Evolutionary conservation across 1,140 invertebrate genomes (phyloP).

Genomic region (Zaprionus africanus): DNA sequence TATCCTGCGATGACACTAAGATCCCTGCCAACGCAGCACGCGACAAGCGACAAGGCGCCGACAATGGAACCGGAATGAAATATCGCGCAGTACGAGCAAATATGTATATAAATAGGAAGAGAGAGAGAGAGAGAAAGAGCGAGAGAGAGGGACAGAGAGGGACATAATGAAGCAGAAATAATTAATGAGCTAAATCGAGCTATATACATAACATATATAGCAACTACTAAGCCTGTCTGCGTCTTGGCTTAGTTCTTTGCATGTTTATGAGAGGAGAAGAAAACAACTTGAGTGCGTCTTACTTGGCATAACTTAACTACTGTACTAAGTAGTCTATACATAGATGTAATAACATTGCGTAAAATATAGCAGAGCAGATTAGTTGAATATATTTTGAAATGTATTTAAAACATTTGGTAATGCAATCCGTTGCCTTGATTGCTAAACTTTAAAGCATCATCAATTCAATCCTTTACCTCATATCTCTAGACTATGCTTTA

Average conservation of each 20-base stretch:
- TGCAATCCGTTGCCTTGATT: too few species aligned
- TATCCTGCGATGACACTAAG: slow-evolving; percentile 24
- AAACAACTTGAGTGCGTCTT: neutral
- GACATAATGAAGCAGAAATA: slow-evolving; percentile 16
- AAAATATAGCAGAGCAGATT: too few species aligned
- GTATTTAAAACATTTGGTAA: too few species aligned
- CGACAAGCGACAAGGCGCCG: slow-evolving; percentile 14
- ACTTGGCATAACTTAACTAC: neutral
- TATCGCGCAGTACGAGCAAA: slow-evolving; percentile 1
- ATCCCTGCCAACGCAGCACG: slow-evolving; percentile 15
- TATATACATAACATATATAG: neutral
- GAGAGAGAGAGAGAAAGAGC: neutral
- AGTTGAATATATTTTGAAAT: too few species aligned
- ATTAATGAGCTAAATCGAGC: slow-evolving; percentile 14
- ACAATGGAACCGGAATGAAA: slow-evolving; percentile 17
- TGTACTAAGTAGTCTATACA: neutral
- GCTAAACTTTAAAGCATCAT: too few species aligned
- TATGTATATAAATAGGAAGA: neutral
- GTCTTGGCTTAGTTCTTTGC: too few species aligned
- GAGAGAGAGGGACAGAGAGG: neutral
- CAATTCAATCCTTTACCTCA: too few species aligned
- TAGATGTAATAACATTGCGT: neutral
- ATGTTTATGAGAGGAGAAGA: neutral
- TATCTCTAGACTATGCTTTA: too few species aligned
- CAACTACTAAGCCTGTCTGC: neutral